These are phyloP conservation scores for Micrasema minimum DNA, from an alignment of 1,140 invertebrate genomes.

Conservation along the genomic window DNA sequence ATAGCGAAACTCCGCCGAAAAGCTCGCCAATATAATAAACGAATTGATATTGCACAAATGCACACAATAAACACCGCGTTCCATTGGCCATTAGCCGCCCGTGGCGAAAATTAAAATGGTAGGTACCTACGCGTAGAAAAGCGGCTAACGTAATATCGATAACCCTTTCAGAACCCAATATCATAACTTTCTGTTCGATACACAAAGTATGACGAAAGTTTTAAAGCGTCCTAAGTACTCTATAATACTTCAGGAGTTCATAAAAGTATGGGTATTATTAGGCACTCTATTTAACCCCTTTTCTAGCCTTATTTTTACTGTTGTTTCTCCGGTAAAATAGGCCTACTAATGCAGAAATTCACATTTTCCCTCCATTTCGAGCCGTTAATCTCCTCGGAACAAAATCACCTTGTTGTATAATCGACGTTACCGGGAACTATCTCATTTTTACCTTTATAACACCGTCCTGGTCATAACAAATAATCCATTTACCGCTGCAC, in stretches of 20 bases:
- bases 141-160: too few relatives aligned
- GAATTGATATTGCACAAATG: slow-evolving; percentile 17
- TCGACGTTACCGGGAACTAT: slow-evolving; percentile 2
- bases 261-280: not conserved
- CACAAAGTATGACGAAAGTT: too few relatives aligned
- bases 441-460: slow-evolving; percentile 20
- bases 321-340: not conserved
- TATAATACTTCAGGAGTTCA: not conserved
- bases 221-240: too few relatives aligned
- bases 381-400: slow-evolving; percentile 9
- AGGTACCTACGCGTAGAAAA: too few relatives aligned
- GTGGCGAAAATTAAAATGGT: slow-evolving; percentile 8
- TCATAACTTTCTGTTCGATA: too few relatives aligned
- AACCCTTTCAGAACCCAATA: too few relatives aligned
- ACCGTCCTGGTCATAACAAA: not conserved
- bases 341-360: slow-evolving; percentile 3
- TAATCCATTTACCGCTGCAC: not conserved
- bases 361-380: slow-evolving; percentile 3
- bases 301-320: not conserved
- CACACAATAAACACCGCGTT: slow-evolving; percentile 15
- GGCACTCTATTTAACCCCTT: not conserved
- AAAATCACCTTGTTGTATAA: slow-evolving; percentile 9
- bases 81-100: not conserved
- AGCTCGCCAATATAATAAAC: slow-evolving; percentile 17
- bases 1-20: slow-evolving; percentile 17